Evolutionary conservation across 2,888 invertebrate species (phyloP).

Genomic region (Eurytoma californica): DNA sequence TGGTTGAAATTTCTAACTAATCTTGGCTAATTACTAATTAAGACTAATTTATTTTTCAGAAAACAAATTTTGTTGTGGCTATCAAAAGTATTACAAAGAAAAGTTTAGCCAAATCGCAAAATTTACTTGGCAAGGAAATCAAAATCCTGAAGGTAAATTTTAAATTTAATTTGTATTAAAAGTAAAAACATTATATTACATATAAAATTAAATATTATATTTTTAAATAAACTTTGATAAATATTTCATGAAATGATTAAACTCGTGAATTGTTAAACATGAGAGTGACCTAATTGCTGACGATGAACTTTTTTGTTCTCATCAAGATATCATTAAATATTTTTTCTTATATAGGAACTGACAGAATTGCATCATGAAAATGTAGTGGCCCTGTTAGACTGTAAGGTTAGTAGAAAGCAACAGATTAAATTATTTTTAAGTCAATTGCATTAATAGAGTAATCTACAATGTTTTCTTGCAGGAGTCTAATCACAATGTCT

Average conservation of each 20-base stretch:
- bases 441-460: conserved; percentile 32
- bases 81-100: conserved; percentile 99
- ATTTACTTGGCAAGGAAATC: conserved; percentile 97
- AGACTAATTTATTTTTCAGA: conserved; percentile 79
- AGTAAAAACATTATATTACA: neutral
- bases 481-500: conserved; percentile 96
- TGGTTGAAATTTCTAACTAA: neutral
- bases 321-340: neutral
- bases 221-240: neutral
- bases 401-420: conserved; percentile 81
- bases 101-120: conserved; percentile 97
- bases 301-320: no score
- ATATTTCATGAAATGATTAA: no score
- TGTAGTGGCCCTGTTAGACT: conserved; percentile 97
- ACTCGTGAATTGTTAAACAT: no score
- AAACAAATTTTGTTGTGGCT: conserved; percentile 91
- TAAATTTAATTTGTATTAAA: conserved; percentile 14
- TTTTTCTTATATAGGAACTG: conserved; percentile 82
- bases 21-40: neutral
- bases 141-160: conserved; percentile 91
- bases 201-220: neutral
- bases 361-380: conserved; percentile 98
- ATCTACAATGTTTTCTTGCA: conserved; percentile 69
- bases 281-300: no score
- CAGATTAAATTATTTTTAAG: conserved; percentile 33